These are phyloP conservation scores for Engraulis encrasicolus DNA, from an alignment of 2,113 vertebrate species.

Conservation along the genomic window DNA sequence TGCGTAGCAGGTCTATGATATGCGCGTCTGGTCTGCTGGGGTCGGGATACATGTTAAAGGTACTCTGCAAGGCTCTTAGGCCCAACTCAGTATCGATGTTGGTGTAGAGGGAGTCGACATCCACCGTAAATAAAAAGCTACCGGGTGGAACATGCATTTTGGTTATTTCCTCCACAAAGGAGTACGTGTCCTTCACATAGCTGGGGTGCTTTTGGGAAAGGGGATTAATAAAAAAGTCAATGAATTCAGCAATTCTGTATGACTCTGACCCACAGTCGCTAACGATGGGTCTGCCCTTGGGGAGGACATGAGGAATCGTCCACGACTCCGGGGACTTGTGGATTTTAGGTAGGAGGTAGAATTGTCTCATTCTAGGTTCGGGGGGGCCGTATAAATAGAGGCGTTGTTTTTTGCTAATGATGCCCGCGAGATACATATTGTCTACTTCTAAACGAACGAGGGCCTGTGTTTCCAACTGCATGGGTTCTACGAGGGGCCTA, in stretches of 20 bases:
- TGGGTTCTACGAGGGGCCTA: background rate
- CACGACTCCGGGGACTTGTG: background rate
- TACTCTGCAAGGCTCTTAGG: background rate
- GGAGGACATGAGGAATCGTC: background rate
- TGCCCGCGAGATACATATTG: background rate
- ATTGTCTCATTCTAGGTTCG: background rate
- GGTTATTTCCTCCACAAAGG: background rate
- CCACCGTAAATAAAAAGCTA: background rate
- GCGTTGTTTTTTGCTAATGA: background rate
- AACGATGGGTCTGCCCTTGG: background rate
- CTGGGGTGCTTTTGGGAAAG: background rate
- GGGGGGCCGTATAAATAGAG: background rate
- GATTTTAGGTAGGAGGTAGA: background rate
- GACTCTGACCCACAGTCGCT: background rate
- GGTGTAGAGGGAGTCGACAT: background rate
- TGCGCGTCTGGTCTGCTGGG: background rate
- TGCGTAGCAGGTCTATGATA: no score
- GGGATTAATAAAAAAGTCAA: background rate
- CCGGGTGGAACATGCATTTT: background rate
- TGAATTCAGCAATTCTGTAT: background rate
- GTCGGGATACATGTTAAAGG: background rate
- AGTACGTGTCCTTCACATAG: background rate
- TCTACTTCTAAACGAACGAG: background rate
- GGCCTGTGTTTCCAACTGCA: background rate
- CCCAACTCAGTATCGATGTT: background rate